Percentiles rank a stretch among this genome's conserved stretches.
Evolutionary conservation across 64 coral and sea anemone genomes (phyloP).

Genomic region (Trachythela sp.): DNA sequence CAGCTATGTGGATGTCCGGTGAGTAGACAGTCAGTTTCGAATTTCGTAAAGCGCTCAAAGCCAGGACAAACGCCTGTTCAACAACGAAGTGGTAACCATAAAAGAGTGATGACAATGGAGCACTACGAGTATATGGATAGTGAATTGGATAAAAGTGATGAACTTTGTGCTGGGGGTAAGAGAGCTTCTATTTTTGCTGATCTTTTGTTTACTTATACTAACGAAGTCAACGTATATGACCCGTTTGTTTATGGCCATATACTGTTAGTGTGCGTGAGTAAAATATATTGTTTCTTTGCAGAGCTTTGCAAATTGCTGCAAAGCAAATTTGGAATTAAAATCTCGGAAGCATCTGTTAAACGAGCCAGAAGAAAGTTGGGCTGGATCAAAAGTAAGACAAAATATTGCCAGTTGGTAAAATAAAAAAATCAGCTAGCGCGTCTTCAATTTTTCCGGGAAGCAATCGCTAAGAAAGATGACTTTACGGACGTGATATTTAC

Average conservation of each 20-base stretch:
- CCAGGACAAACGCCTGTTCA: not conserved
- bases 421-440: not conserved
- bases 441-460: not conserved
- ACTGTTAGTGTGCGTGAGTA: not conserved
- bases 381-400: not conserved
- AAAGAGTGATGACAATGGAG: not conserved
- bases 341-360: not conserved
- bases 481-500: not conserved
- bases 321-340: not conserved
- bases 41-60: not conserved
- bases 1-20: not conserved
- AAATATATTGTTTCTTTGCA: not conserved
- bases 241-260: not conserved
- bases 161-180: slow-evolving; percentile 4
- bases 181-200: not conserved
- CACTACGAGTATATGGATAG: not conserved
- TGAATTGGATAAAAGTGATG: not conserved
- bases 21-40: not conserved
- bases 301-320: not conserved
- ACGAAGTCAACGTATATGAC: not conserved
- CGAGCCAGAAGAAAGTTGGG: not conserved
- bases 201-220: not conserved
- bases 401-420: slow-evolving; percentile 9
- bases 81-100: not conserved
- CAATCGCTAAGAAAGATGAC: not conserved